Percentiles rank a stretch among this genome's conserved stretches.
Evolutionary conservation across 2,113 vertebrate genomes (phyloP).

Genomic region (Ophiodon elongatus): DNA sequence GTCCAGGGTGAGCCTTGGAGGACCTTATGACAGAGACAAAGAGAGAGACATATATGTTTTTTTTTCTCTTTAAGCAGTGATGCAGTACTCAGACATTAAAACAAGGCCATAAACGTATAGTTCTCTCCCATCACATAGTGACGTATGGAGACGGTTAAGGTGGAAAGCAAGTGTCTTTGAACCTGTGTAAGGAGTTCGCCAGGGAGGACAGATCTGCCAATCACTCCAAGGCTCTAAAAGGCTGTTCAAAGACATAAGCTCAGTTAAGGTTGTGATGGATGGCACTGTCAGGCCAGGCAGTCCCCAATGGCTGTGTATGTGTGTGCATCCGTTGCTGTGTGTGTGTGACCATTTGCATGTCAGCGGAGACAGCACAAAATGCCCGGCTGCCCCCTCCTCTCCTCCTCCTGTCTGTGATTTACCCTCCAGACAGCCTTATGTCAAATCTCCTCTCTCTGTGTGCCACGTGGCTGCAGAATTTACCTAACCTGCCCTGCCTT

Average conservation of each 20-base stretch:
- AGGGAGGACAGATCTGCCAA: slow-evolving; percentile 52
- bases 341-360: slow-evolving; percentile 66
- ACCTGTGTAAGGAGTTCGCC: slow-evolving; percentile 35
- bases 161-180: slow-evolving; percentile 43
- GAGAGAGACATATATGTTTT: slow-evolving; percentile 25
- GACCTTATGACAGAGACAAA: slow-evolving; percentile 85
- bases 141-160: slow-evolving; percentile 10
- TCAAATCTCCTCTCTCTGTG: slow-evolving; percentile 53
- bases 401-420: slow-evolving; percentile 45
- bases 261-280: slow-evolving; percentile 72
- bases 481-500: slow-evolving; percentile 52
- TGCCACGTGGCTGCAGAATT: slow-evolving; percentile 48
- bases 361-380: slow-evolving; percentile 42
- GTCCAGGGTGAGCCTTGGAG: slow-evolving; percentile 97
- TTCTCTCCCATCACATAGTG: background rate
- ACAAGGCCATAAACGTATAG: background rate
- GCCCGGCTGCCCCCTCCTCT: slow-evolving; percentile 13
- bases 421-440: slow-evolving; percentile 74
- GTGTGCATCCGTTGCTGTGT: background rate
- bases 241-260: slow-evolving; percentile 63
- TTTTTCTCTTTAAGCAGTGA: background rate
- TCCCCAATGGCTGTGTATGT: slow-evolving; percentile 41
- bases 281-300: slow-evolving; percentile 55
- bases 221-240: slow-evolving; percentile 58
- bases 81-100: background rate